Evolutionary conservation across 2,113 vertebrate species (phyloP), one percentile per base, ranked within the genome.

Genomic region (Chionodraco myersi): DNA sequence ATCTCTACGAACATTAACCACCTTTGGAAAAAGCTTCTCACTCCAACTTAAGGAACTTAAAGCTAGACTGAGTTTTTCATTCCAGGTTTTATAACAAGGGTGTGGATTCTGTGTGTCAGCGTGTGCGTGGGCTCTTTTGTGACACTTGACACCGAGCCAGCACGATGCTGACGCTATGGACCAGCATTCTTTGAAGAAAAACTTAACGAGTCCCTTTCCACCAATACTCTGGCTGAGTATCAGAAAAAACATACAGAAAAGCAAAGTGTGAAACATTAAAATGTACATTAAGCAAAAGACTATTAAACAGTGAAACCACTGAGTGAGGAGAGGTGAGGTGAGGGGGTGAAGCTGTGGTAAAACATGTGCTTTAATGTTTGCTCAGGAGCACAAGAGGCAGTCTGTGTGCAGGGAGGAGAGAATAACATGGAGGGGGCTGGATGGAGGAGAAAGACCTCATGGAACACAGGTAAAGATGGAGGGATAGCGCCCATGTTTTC

Each of bases 401-500:
- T 59, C 84, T 91, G 77, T 65, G 61, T 72, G 48, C 2, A 47
- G 44, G 34, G 11, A 48, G 34, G 11, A n/a, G 54, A 76, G 79
- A 80, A 74, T 74, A 67, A 75, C 62, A 62, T 66, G 70, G 75
- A 82, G 69, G 54, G 36, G 60, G 66, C 23, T 53, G 64, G 59
- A 75, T 30, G 16, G 8, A 66, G 72, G 59, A 77, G 77, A 79
- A 74, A 75, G 63, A 26, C 4, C 51, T 88, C 84, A 80, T 86
- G 87, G 86, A 85, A 74, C 57, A 68, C 16, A 49, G 12, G 74
- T 58, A 82, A 49, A 54, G 77, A 72, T 69, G 83, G 84, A 0
- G 47, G 77, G 83, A 57, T 81, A 26, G 65, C 48, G 36, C 80
- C 89, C 76, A 80, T 93, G 79, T 94, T 92, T 94, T 76, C 82